Conservation (phyloP, 2,797 vertebrate genomes). For the Octomys mimax region DNA sequence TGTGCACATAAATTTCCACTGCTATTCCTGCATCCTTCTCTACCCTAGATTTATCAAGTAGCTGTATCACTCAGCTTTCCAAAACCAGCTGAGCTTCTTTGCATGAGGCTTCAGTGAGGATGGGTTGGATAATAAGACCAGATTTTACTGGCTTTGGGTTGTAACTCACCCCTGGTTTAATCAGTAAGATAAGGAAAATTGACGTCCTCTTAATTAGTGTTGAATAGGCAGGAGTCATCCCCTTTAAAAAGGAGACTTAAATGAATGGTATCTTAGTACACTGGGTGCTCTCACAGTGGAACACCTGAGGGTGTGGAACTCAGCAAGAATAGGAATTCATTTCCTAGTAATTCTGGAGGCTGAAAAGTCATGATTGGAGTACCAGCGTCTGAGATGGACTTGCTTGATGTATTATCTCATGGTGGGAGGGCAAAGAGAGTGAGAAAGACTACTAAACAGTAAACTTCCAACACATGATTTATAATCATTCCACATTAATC, state of each 20-base stretch:
- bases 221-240: background rate
- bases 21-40: background rate
- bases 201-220: background rate
- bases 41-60: background rate
- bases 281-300: background rate
- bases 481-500: background rate
- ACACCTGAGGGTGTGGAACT: background rate
- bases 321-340: background rate
- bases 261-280: background rate
- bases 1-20: background rate
- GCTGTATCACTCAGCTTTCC: background rate
- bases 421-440: background rate
- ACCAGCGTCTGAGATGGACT: background rate
- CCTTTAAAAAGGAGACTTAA: background rate
- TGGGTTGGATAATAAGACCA: background rate
- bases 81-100: background rate
- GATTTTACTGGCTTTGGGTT: background rate
- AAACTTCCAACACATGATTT: background rate
- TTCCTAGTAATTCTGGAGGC: background rate
- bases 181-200: background rate
- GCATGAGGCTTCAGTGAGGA: background rate
- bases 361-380: background rate
- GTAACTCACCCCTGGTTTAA: background rate
- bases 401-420: background rate
- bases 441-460: background rate